A percentile compares a stretch with the other conserved stretches of the same genome.
phyloP scores from a whole-genome alignment of 2,113 vertebrate species.

The Ursus arctos region DNA sequence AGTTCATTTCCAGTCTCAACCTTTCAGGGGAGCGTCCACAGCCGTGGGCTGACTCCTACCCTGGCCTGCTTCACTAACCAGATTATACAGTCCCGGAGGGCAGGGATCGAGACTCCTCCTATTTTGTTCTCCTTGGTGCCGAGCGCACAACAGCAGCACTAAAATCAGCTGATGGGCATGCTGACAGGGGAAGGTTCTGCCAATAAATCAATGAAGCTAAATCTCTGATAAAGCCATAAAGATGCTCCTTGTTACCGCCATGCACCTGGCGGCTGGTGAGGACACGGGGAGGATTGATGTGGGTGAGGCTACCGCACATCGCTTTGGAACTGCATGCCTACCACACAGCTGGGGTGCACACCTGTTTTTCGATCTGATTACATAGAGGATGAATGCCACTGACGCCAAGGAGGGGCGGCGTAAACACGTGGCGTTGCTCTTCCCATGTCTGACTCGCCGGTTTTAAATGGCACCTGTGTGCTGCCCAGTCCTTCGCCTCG shows the following conservation, averaged over 20 bases:
- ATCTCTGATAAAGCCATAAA: not conserved
- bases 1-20: not conserved
- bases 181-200: not conserved
- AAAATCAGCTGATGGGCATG: not conserved
- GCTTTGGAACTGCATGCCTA: too few species aligned
- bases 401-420: not conserved
- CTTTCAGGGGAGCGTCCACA: not conserved
- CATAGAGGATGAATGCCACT: not conserved
- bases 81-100: too few species aligned
- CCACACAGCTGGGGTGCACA: too few species aligned
- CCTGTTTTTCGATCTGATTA: not conserved
- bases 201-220: not conserved
- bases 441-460: not conserved
- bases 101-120: not conserved
- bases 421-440: not conserved
- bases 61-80: not conserved
- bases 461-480: not conserved
- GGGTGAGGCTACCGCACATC: not conserved
- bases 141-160: not conserved
- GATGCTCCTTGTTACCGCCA: not conserved
- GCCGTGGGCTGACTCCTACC: accelerated
- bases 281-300: accelerated
- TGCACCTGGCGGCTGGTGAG: not conserved
- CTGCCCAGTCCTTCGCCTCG: accelerated
- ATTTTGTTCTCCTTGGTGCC: not conserved